phyloP scores from a whole-genome alignment of 2,888 invertebrate species.

The Harpalus rufipes region DNA sequence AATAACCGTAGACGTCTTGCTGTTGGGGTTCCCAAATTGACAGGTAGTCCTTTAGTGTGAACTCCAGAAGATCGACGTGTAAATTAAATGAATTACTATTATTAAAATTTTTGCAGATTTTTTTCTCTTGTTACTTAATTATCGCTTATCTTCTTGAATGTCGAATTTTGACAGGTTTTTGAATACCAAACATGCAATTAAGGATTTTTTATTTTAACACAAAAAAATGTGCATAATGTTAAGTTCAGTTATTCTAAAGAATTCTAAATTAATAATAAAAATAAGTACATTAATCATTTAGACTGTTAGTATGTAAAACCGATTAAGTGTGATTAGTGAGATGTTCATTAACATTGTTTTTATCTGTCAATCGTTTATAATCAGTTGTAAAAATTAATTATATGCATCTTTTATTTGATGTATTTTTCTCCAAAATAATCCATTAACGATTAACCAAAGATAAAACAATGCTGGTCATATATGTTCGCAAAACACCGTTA shows the following conservation, averaged over 20 bases:
- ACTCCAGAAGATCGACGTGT: neutral
- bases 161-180: neutral
- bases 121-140: neutral
- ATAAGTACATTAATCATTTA: neutral
- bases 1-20: neutral
- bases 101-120: constrained; percentile 2
- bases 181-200: neutral
- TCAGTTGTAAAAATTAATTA: too few species aligned
- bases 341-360: too few species aligned
- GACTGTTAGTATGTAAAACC: too few species aligned
- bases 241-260: neutral
- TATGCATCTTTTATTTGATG: too few species aligned
- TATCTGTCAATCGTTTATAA: too few species aligned
- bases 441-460: too few species aligned
- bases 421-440: too few species aligned
- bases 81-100: neutral
- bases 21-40: neutral
- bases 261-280: neutral
- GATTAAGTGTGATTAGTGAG: too few species aligned
- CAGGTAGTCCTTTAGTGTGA: neutral
- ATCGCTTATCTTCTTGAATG: neutral
- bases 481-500: too few species aligned
- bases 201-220: neutral
- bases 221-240: neutral
- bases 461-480: too few species aligned